Conservation (phyloP, 1,140 invertebrate species). For the Drosophila ficusphila region DNA sequence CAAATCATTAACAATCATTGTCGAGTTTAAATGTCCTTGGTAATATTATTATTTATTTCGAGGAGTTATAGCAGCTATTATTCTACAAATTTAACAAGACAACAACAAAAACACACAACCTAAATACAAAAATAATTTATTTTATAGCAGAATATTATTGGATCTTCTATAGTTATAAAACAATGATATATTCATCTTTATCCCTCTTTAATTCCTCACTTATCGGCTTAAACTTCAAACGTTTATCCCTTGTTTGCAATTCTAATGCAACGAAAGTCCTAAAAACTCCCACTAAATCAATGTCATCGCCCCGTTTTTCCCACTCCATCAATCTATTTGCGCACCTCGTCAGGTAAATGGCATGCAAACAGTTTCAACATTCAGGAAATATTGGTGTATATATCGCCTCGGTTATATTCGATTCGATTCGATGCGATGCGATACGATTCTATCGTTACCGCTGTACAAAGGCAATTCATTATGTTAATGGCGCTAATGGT, state of each 20-base stretch:
- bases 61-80: too few species aligned
- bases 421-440: slow-evolving; percentile 27
- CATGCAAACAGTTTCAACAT: slow-evolving; percentile 21
- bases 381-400: slow-evolving; percentile 42
- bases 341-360: slow-evolving; percentile 38
- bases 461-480: slow-evolving; percentile 78
- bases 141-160: too few species aligned
- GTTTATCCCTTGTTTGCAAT: slow-evolving; percentile 14
- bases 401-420: slow-evolving; percentile 26
- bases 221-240: slow-evolving; percentile 1
- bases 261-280: slow-evolving; percentile 3
- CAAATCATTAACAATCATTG: slow-evolving; percentile 13
- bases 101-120: too few species aligned
- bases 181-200: neutral
- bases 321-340: slow-evolving; percentile 11
- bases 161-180: too few species aligned
- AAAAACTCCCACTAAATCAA: slow-evolving; percentile 37
- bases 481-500: slow-evolving; percentile 79
- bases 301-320: neutral
- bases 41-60: too few species aligned
- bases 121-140: too few species aligned
- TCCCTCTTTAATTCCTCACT: neutral
- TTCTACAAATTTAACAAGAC: too few species aligned
- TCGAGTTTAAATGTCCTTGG: slow-evolving; percentile 2
- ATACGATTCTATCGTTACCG: slow-evolving; percentile 28